Evolutionary conservation across 2,888 invertebrate species (phyloP), one percentile per base, ranked within the genome.

Genomic region (Amphimallon solstitiale): DNA sequence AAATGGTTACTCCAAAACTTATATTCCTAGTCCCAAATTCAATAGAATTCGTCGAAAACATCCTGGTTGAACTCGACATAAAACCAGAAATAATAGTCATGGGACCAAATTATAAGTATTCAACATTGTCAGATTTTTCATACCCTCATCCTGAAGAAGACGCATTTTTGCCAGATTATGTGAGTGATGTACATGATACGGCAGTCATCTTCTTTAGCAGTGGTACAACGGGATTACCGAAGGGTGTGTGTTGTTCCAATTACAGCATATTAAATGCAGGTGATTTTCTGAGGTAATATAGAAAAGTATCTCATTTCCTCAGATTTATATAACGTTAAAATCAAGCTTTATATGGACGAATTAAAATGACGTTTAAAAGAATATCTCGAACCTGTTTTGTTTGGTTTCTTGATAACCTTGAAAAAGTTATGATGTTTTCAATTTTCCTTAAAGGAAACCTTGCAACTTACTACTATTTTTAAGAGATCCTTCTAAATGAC

Each of bases 171-270:
- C 76, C 77, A 4, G 65, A 54, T 17, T 48, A 68, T 37, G 52
- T 66, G 1, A 54, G 71, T 14, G 66, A 72, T 67, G 45, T 63
- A 49, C 54, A 70, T 19, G 72, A 74, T n/a, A 77, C 75, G 2
- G 76, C 75, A 0, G 40, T 77, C 7, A 74, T 79, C 52, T 73
- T 75, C 34, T 81, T 79, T 61, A 79, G 78, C 23, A 80, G 80
- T 67, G 80, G 80, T 0, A 78, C 78, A 3, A 79, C 78, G 3
- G 78, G 78, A 12, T 54, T 74, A n/a, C 77, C 79, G 0, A 80
- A 80, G 70, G 78, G 75, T 21, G 73, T 79, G 5, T 29, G 29
- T 5, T 29, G 29, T 5, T 29, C 29, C 1, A 29, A 29, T 29
- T 29, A 29, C 29, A 29, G 29, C 29, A 29, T 29, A 9, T 29